Base-by-base conservation (phyloP, 2,888 invertebrate species). In the Phania funesta region DNA sequence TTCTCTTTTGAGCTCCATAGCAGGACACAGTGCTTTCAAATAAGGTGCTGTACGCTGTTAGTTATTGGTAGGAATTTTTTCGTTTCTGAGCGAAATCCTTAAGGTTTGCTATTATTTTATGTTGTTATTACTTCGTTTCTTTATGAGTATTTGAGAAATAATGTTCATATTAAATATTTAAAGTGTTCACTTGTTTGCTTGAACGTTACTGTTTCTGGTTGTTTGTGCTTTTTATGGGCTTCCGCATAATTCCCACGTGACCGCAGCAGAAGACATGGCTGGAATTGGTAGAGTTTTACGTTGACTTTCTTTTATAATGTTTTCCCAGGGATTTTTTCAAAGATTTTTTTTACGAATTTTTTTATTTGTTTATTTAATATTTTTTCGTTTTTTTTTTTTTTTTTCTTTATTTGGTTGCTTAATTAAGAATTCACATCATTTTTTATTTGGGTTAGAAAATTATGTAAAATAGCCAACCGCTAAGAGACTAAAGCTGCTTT, bases 391-490 rank as follows among this genome's bases (percentile, higher is more conserved):
- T n/a, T n/a, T n/a, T n/a, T n/a, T n/a, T n/a, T n/a, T n/a, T n/a
- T n/a, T n/a, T n/a, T n/a, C n/a, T n/a, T n/a, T n/a, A n/a, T 78
- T 68, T 83, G 83, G 85, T 83, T 84, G 87, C 88, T 89, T 90
- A 90, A 90, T 90, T 90, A 90, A 87, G 88, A 90, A 90, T 90
- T 90, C 90, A 90, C 89, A 89, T 90, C 90, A 88, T 88, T 89
- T 90, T 90, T 90, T 90, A 90, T 90, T 90, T 89, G 88, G 90
- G 88, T 88, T 88, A 88, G 38, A 65, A 90, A 90, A 89, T 90
- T 90, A 90, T 90, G 90, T 89, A 90, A 90, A 90, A 87, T 70
- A 70, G 75, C 46, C 78, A 78, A 82, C 82, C 78, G 65, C 82
- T 41, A 65, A 75, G 70, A 78, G 70, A 78, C 64, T 74, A 52